Evolutionary conservation across 2,113 vertebrate genomes (phyloP).

Genomic region (Prionailurus viverrinus): DNA sequence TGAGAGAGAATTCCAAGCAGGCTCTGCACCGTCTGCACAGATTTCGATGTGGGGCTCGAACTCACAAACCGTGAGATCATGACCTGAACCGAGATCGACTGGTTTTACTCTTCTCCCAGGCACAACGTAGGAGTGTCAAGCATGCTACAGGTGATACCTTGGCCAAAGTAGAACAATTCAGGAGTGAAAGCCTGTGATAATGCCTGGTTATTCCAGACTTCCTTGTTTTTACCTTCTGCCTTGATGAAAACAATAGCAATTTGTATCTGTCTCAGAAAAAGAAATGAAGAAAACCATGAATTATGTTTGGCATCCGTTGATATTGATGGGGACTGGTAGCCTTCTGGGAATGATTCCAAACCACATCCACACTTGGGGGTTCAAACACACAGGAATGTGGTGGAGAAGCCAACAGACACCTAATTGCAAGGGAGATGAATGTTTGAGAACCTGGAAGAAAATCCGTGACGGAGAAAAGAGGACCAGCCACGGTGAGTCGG

Average conservation of each 20-base stretch:
- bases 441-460: background rate
- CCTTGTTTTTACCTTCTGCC: background rate
- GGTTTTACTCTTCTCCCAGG: background rate
- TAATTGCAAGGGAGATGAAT: background rate
- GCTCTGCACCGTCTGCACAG: no score
- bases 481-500: background rate
- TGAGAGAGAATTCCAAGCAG: no score
- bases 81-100: background rate
- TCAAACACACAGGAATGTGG: background rate
- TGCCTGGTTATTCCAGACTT: background rate
- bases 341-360: background rate
- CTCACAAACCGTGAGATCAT: no score
- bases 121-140: background rate
- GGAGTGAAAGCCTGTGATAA: background rate
- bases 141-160: accelerated
- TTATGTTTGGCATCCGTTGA: background rate
- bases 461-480: background rate
- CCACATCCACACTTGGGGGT: background rate
- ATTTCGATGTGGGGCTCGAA: no score
- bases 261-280: background rate
- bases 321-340: background rate
- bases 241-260: background rate
- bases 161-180: background rate
- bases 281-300: background rate
- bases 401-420: background rate